phyloP scores from a whole-genome alignment of 2,888 invertebrate species.

The Oscheius sp. region DNA sequence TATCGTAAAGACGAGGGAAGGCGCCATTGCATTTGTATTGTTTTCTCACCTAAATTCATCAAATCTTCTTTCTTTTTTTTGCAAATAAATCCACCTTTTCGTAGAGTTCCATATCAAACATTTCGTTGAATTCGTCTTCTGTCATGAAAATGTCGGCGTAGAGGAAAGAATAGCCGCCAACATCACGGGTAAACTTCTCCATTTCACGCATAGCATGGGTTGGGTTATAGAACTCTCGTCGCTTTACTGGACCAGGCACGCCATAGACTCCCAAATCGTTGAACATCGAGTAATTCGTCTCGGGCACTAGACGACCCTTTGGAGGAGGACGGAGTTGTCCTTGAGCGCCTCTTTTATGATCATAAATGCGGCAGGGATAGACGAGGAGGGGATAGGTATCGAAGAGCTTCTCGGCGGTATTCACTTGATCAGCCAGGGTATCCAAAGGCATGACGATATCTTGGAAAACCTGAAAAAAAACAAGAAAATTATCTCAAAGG shows the following conservation, averaged over 20 bases:
- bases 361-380: constrained; percentile 79
- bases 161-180: constrained; percentile 78
- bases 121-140: constrained; percentile 77
- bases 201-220: constrained; percentile 78
- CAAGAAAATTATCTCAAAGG: neutral
- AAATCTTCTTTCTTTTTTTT: neutral
- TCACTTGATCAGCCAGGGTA: constrained; percentile 77
- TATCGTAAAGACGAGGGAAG: constrained; percentile 51
- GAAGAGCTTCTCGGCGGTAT: constrained; percentile 72
- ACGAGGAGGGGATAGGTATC: constrained; percentile 79
- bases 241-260: constrained; percentile 78
- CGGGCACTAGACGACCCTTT: constrained; percentile 76
- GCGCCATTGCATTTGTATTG: constrained; percentile 68
- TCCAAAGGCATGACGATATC: constrained; percentile 79
- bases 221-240: constrained; percentile 76
- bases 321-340: constrained; percentile 73
- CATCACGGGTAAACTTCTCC: constrained; percentile 79
- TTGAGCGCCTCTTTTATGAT: constrained; percentile 75
- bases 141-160: constrained; percentile 81
- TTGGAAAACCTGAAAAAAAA: constrained; percentile 75
- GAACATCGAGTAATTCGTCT: constrained; percentile 78
- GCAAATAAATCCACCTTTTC: constrained; percentile 73
- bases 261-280: constrained; percentile 81
- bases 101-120: constrained; percentile 79
- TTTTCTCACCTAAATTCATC: constrained; percentile 45